Percentiles rank a stretch among this genome's conserved stretches.
phyloP scores from a whole-genome alignment of 2,797 vertebrate species.

The Muscicapa comitata region DNA sequence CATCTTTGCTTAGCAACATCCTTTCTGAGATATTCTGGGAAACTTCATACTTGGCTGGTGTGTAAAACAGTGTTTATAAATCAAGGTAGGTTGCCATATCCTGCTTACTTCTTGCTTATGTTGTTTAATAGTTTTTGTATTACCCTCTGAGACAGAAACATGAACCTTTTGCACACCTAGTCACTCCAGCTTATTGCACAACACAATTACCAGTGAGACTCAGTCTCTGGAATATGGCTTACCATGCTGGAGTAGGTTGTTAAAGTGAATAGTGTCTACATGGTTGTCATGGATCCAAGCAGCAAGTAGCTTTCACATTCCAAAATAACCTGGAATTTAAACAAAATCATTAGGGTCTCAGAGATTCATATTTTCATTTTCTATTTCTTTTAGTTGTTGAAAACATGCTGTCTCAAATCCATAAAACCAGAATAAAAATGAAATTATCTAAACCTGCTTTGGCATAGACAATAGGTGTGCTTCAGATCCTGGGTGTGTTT shows the following conservation, averaged over 20 bases:
- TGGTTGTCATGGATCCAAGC: not conserved
- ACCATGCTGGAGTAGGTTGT: slow-evolving; percentile 1
- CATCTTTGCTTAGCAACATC: not conserved
- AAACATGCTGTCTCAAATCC: not conserved
- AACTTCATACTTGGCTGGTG: not conserved
- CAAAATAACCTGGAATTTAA: slow-evolving; percentile 45
- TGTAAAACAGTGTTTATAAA: not conserved
- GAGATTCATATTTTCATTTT: not conserved
- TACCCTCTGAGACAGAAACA: not conserved
- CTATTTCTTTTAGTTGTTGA: not conserved
- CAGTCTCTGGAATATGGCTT: not conserved
- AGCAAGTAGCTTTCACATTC: not conserved
- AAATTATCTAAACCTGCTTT: not conserved
- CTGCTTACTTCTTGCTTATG: not conserved
- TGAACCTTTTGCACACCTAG: not conserved
- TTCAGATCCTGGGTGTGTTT: not conserved
- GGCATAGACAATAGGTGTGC: not conserved
- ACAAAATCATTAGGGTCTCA: not conserved
- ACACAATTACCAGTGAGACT: not conserved
- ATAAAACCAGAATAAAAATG: not conserved
- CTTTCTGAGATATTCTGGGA: not conserved
- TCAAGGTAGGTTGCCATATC: not conserved
- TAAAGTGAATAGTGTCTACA: not conserved
- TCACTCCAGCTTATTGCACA: not conserved
- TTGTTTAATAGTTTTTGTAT: not conserved